These are phyloP conservation scores for Clivina fossor DNA, from an alignment of 2,888 invertebrate genomes.

Conservation along the genomic window DNA sequence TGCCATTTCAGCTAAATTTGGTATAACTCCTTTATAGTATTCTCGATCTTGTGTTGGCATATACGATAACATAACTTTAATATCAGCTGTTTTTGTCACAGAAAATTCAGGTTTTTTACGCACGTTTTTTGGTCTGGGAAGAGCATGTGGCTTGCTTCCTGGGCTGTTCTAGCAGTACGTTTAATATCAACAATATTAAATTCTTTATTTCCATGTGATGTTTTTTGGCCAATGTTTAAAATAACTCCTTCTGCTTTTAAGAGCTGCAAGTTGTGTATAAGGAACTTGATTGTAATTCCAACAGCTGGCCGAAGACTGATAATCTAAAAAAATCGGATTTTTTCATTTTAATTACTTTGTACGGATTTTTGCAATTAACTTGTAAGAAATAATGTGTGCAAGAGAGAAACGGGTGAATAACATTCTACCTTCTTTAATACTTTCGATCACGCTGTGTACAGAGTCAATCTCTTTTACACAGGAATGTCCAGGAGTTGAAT, in stretches of 20 bases:
- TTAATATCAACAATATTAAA: too few species aligned
- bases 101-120: too few species aligned
- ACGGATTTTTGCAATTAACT: not conserved
- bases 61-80: not conserved
- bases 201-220: too few species aligned
- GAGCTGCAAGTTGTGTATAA: not conserved
- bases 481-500: conserved; percentile 41
- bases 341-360: not conserved
- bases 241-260: too few species aligned
- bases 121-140: too few species aligned
- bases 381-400: not conserved
- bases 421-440: conserved; percentile 30
- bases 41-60: not conserved
- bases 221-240: too few species aligned
- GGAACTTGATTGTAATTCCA: not conserved
- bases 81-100: too few species aligned
- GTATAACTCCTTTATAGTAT: not conserved
- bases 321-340: not conserved
- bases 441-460: conserved; percentile 37
- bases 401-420: conserved; percentile 23
- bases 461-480: conserved; percentile 40
- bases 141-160: too few species aligned
- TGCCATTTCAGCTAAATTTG: too few species aligned
- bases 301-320: not conserved
- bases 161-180: too few species aligned